These are phyloP conservation scores for Condylura cristata DNA, from an alignment of 2,113 vertebrate genomes.

Conservation along the genomic window DNA sequence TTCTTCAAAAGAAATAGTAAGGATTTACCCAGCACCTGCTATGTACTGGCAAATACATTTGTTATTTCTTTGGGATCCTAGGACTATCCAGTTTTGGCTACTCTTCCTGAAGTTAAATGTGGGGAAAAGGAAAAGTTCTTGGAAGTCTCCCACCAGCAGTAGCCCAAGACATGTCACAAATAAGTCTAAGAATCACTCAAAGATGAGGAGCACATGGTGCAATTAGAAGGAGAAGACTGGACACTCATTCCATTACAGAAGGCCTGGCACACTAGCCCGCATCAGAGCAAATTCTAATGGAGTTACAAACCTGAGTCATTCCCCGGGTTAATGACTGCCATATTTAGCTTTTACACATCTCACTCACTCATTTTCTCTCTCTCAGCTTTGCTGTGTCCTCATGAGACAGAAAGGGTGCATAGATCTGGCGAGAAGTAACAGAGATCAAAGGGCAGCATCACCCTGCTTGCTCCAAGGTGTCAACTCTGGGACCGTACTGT, in stretches of 20 bases:
- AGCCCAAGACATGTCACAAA: not conserved
- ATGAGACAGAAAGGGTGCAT: constrained; percentile 6
- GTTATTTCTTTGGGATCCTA: not conserved
- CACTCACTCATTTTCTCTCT: not conserved
- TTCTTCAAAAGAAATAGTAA: not conserved
- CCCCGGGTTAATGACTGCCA: not conserved
- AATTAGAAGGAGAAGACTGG: not conserved
- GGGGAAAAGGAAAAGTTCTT: not conserved
- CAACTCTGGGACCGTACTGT: not conserved
- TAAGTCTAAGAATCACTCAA: not conserved
- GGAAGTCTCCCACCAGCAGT: not conserved
- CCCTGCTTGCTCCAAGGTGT: constrained; percentile 24
- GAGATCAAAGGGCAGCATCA: constrained; percentile 28
- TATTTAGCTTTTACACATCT: not conserved
- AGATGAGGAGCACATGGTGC: not conserved
- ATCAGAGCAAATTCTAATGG: constrained; percentile 16
- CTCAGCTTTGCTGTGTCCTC: not conserved
- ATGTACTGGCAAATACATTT: not conserved
- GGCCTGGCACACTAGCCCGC: not conserved
- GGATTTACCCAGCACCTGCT: not conserved
- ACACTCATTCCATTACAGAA: not conserved
- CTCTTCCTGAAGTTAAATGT: not conserved
- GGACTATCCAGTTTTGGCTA: not conserved
- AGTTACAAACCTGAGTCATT: not conserved
- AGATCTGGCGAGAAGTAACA: constrained; percentile 27